Conservation (phyloP, 2,888 invertebrate genomes). For the Paralinhomoeus sp. region DNA sequence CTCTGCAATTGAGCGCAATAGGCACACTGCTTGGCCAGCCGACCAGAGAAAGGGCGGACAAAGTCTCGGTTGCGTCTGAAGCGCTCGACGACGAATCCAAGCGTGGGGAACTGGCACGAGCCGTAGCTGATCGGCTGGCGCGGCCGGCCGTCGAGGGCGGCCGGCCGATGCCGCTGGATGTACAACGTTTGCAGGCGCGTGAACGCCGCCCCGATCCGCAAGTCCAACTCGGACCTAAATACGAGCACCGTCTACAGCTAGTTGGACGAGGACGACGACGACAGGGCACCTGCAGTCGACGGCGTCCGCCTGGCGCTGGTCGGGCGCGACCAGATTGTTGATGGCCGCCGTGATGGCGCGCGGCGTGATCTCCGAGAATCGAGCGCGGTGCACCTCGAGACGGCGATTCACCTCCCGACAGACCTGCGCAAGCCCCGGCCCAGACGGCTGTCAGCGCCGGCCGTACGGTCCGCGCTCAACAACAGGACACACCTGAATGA, state of each 20-base stretch:
- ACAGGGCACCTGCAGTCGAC: constrained; percentile 48
- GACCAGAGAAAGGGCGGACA: too few species aligned
- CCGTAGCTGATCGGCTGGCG: constrained; percentile 78
- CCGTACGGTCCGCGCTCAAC: too few species aligned
- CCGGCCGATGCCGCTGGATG: constrained; percentile 25
- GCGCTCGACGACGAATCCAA: constrained; percentile 98
- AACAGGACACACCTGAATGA: constrained; percentile 45
- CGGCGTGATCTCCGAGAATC: constrained; percentile 87
- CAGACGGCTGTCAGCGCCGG: too few species aligned
- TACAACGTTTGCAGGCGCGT: constrained; percentile 77
- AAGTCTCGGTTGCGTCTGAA: constrained; percentile 37
- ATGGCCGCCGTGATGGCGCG: constrained; percentile 57
- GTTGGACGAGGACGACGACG: too few species aligned
- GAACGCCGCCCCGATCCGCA: constrained; percentile 85
- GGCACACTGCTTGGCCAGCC: too few species aligned
- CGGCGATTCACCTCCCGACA: constrained; percentile 27
- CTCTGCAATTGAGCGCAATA: too few species aligned
- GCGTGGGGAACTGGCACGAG: constrained; percentile 92
- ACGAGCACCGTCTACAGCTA: too few species aligned
- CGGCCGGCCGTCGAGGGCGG: constrained; percentile 33
- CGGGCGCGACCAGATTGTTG: constrained; percentile 49
- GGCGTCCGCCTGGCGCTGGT: constrained; percentile 54
- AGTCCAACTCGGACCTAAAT: constrained; percentile 50
- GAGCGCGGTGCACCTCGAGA: constrained; percentile 42
- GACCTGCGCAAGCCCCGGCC: too few species aligned